These are phyloP conservation scores for Periophthalmodon schlosseri DNA, from an alignment of 2,113 vertebrate genomes.

Conservation along the genomic window DNA sequence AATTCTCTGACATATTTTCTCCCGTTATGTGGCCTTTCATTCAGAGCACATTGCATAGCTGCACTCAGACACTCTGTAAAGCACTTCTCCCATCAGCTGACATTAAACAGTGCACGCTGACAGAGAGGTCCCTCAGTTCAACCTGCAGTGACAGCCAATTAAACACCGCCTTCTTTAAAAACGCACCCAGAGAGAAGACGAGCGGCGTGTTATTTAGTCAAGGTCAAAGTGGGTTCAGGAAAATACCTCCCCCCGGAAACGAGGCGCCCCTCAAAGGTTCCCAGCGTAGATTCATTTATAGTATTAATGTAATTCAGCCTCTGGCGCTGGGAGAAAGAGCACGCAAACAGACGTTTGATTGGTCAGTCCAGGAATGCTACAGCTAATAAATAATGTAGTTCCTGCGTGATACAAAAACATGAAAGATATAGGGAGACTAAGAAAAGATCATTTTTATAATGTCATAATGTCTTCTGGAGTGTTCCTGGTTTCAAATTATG, in stretches of 20 bases:
- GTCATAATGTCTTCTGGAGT: too few relatives aligned
- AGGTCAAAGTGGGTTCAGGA: slow-evolving; percentile 7
- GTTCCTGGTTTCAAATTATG: too few relatives aligned
- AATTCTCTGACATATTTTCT: background rate
- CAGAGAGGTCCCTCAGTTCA: background rate
- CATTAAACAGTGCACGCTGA: background rate
- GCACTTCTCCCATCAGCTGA: background rate
- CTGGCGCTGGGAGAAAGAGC: background rate
- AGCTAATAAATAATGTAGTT: background rate
- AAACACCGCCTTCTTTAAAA: background rate
- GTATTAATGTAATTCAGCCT: background rate
- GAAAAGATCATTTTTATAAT: too few relatives aligned
- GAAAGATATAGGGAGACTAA: background rate
- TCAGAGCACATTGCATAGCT: background rate
- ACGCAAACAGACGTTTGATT: background rate
- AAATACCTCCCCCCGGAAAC: background rate
- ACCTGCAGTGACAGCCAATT: slow-evolving; percentile 13
- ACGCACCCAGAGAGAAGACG: slow-evolving; percentile 1
- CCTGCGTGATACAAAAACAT: background rate
- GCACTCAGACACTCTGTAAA: background rate
- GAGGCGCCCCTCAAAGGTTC: background rate
- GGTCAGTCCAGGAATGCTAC: background rate
- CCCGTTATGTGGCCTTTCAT: background rate
- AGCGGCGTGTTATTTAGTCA: slow-evolving; percentile 1
- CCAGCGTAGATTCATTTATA: background rate